These are phyloP conservation scores for Abramis brama DNA, from an alignment of 2,113 vertebrate genomes.

Conservation along the genomic window DNA sequence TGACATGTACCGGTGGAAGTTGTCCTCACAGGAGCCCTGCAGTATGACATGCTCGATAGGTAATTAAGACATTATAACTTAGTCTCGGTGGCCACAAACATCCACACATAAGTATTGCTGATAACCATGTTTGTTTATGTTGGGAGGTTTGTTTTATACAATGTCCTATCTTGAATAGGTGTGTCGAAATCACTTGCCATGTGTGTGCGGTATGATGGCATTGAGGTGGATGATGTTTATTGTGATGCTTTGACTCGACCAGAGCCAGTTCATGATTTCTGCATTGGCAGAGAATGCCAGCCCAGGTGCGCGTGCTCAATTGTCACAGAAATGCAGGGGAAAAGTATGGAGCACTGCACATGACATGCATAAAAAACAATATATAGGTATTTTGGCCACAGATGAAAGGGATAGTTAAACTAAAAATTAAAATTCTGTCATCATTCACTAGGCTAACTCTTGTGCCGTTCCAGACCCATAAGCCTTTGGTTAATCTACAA, in stretches of 20 bases:
- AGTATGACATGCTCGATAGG: constrained; percentile 96
- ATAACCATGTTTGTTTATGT: not conserved
- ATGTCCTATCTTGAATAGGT: constrained; percentile 71
- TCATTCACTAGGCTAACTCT: not conserved
- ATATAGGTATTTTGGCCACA: not conserved
- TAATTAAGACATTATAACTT: constrained; percentile 53
- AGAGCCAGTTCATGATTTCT: constrained; percentile 95
- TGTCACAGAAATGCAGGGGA: not conserved
- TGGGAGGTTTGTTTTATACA: not conserved
- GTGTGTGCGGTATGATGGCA: constrained; percentile 94
- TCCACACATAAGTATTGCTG: not conserved
- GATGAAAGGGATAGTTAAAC: not conserved
- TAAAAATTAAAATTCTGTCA: not conserved
- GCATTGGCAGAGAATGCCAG: constrained; percentile 93
- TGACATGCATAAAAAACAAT: not conserved
- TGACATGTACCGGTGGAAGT: constrained; percentile 98
- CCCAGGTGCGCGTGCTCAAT: constrained; percentile 80
- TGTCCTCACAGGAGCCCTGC: constrained; percentile 96
- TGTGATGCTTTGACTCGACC: constrained; percentile 93
- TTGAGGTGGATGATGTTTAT: constrained; percentile 92
- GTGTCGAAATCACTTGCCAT: constrained; percentile 90
- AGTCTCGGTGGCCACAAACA: not conserved
- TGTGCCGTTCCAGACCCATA: not conserved
- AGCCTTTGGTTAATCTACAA: not conserved
- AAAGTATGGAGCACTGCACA: not conserved